These are phyloP conservation scores for Blastomussa wellsi DNA, from an alignment of 92 coral and sea anemone genomes.

Conservation along the genomic window DNA sequence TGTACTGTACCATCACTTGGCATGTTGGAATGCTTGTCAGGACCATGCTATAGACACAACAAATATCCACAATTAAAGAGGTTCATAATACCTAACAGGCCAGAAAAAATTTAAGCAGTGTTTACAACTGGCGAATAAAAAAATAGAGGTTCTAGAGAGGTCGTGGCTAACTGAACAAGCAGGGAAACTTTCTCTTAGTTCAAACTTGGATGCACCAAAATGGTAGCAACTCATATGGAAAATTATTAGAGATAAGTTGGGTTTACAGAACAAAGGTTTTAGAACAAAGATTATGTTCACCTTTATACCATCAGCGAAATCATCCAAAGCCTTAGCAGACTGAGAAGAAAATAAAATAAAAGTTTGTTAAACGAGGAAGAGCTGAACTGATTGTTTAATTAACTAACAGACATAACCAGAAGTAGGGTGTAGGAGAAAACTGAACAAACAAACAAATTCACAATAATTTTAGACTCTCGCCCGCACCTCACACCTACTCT, in stretches of 20 bases:
- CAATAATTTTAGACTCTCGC: neutral
- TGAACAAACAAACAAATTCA: neutral
- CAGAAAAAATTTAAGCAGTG: too few relatives aligned
- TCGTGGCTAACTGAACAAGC: too few relatives aligned
- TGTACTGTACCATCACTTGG: constrained; percentile 99
- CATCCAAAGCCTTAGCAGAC: constrained; percentile 97
- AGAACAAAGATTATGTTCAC: constrained; percentile 32
- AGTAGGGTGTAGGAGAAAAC: neutral
- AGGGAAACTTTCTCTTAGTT: neutral
- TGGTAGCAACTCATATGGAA: neutral
- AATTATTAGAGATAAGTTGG: neutral
- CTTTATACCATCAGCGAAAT: constrained; percentile 95
- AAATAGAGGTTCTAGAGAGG: too few relatives aligned
- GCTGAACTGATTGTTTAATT: neutral
- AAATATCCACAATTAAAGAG: neutral
- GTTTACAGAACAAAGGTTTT: neutral
- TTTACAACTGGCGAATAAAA: too few relatives aligned
- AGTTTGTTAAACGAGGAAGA: neutral
- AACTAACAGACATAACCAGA: neutral
- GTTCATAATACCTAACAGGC: too few relatives aligned
- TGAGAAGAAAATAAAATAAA: constrained; percentile 18
- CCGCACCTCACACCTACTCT: neutral
- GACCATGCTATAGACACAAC: constrained; percentile 74
- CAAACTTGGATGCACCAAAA: neutral
- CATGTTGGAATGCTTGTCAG: constrained; percentile 98